Base-by-base conservation (phyloP, 2,888 invertebrate species). In the Malacosoma neustria region DNA sequence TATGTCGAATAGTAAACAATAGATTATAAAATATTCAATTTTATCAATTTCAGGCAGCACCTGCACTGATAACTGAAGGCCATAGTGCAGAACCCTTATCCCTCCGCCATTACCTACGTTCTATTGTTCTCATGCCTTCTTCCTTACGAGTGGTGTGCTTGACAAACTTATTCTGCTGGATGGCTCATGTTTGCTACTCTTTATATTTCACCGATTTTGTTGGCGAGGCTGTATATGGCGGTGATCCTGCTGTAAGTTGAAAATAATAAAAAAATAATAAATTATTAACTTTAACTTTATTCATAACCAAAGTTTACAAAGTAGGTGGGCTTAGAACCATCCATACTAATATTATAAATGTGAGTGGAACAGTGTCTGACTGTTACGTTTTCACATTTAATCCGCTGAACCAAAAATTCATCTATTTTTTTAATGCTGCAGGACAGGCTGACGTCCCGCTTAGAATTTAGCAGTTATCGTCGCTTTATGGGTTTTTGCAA, bases 121-220 rank as follows among this genome's bases (percentile, higher is more conserved):
- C 98, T 3, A 97, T 98, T 39, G 77, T 98, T n/a, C 88, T 92
- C 66, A 97, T 98, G 95, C 98, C 98, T 0, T 85, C 86, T 55
- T 96, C 96, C 0, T 84, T 98, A 47, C 88, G 93, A 22, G 90
- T 96, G 61, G 89, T 98, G 7, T 98, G 98, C 61, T 67, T 97
- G 43, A 98, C 98, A 9, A 98, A 98, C 82, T 87, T 98, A 29
- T 98, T 98, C 76, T 97, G 97, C 65, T 98, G 98, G 98, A 98
- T 97, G 97, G 96, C 97, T 0, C 94, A 98, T 54, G 97, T 98
- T 32, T 97, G 97, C 71, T 98, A 98, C 68, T 97, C 97, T 0
- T 84, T 98, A 4, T 98, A 97, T 73, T 98, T 98, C 72, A 98
- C 98, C 0, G 97, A 98, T 76, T 98, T 97, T 62, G 98, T 96